Conservation (phyloP, 1,140 invertebrate species). For the Apis cerana region DNA sequence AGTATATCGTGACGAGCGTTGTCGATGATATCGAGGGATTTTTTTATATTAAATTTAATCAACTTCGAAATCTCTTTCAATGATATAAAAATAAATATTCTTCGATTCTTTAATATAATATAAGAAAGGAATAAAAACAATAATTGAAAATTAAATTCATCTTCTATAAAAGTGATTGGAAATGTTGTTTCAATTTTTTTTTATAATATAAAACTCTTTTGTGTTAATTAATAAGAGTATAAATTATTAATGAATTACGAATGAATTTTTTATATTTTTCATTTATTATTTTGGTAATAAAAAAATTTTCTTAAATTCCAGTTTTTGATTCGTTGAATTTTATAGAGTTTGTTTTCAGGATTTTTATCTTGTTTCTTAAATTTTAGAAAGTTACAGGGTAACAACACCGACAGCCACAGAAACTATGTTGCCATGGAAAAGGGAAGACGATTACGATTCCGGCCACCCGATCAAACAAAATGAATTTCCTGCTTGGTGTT, state of each 20-base stretch:
- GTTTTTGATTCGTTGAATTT: not conserved
- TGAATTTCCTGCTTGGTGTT: constrained; percentile 95
- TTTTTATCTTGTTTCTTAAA: not conserved
- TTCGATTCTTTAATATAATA: too few relatives aligned
- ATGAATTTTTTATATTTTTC: too few relatives aligned
- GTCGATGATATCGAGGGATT: not conserved
- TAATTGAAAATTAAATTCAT: too few relatives aligned
- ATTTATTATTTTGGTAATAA: too few relatives aligned
- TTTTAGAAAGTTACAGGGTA: constrained; percentile 84
- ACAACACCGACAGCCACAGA: constrained; percentile 92
- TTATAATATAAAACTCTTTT: too few relatives aligned
- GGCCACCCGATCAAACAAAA: constrained; percentile 90
- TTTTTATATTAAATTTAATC: not conserved
- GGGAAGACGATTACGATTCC: constrained; percentile 87
- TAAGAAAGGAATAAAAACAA: too few relatives aligned
- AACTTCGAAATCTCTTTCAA: not conserved
- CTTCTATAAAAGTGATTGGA: too few relatives aligned
- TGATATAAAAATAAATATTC: too few relatives aligned
- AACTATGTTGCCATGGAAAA: constrained; percentile 94
- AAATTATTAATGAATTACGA: too few relatives aligned
- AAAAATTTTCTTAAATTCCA: too few relatives aligned
- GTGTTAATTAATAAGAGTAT: too few relatives aligned
- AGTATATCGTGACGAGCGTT: not conserved
- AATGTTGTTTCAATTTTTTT: too few relatives aligned
- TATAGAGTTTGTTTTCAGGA: not conserved